Evolutionary conservation across 2,888 invertebrate species (phyloP).

Genomic region (Limnephilus lunatus): DNA sequence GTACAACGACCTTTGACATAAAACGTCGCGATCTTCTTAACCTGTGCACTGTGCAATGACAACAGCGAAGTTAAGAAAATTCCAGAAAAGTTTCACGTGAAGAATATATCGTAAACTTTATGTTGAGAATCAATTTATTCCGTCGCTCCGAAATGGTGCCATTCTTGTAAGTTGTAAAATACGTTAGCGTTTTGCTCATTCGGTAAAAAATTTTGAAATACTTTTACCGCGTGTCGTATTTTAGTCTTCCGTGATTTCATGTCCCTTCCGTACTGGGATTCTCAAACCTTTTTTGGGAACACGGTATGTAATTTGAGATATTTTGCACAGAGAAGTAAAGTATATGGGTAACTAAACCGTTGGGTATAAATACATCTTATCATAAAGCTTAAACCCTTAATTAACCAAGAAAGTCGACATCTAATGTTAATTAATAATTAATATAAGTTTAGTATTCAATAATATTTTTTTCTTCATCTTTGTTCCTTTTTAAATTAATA

Average conservation of each 20-base stretch:
- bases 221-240: conserved; percentile 55
- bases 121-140: conserved; percentile 10
- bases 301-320: not conserved
- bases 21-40: not conserved
- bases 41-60: not conserved
- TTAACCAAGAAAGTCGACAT: no score
- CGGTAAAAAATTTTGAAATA: conserved; percentile 58
- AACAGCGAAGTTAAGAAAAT: not conserved
- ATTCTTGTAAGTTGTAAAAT: conserved; percentile 50
- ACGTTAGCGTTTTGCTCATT: conserved; percentile 54
- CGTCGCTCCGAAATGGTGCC: conserved; percentile 29
- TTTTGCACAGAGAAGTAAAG: no score
- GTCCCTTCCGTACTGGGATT: not conserved
- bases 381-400: no score
- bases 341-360: no score
- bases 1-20: not conserved
- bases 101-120: conserved; percentile 11
- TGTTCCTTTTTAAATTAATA: no score
- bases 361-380: no score
- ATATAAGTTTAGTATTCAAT: no score
- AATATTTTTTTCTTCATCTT: no score
- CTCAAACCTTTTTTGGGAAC: conserved; percentile 17
- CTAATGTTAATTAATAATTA: no score
- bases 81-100: not conserved
- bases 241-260: not conserved